Percentiles rank a stretch among this genome's conserved stretches.
These are phyloP conservation scores for Contarinia nasturtii DNA, from an alignment of 1,140 invertebrate genomes.

Conservation along the genomic window DNA sequence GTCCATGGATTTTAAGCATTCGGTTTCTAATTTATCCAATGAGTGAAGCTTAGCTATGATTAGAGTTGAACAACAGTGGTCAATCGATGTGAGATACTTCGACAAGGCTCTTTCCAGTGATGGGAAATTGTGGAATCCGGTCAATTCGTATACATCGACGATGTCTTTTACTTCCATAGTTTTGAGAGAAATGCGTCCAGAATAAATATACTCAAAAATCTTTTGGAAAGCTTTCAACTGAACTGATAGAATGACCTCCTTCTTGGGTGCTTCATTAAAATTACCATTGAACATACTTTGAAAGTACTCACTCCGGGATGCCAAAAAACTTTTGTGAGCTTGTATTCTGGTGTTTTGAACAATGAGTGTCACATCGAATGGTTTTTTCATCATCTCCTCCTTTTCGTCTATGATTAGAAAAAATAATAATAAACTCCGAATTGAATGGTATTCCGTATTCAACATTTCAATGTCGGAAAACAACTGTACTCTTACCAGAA, in stretches of 20 bases:
- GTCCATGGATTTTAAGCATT: neutral
- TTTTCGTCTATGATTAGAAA: too few species aligned
- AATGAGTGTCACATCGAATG: neutral
- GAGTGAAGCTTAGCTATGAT: neutral
- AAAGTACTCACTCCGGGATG: neutral
- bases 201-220: neutral
- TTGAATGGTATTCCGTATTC: too few species aligned
- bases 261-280: neutral
- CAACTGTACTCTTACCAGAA: too few species aligned
- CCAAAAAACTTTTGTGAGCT: neutral
- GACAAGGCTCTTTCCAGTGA: neutral
- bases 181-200: neutral
- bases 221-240: neutral
- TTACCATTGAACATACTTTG: neutral
- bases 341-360: neutral
- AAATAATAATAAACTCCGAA: too few species aligned
- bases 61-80: neutral
- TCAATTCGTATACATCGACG: neutral
- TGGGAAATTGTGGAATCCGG: neutral
- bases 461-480: too few species aligned
- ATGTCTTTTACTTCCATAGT: neutral
- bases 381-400: neutral
- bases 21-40: neutral
- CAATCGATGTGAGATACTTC: neutral
- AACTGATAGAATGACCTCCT: neutral